Evolutionary conservation across 2,113 vertebrate species (phyloP).

Genomic region (Cyanoderma ruficeps): DNA sequence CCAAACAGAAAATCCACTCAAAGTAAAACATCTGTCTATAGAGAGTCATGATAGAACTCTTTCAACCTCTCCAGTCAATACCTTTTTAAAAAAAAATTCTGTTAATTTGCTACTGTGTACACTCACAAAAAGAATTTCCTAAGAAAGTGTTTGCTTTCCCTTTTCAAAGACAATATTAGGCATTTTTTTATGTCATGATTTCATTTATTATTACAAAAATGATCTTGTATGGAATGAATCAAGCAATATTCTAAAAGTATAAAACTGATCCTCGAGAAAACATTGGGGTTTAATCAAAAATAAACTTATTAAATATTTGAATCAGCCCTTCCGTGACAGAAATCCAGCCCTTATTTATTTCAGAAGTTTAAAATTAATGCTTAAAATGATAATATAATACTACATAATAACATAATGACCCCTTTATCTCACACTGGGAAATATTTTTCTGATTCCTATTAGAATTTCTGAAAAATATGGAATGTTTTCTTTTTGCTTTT

Average conservation of each 20-base stretch:
- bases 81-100: accelerated
- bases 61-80: background rate
- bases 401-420: background rate
- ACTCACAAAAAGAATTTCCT: background rate
- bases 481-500: background rate
- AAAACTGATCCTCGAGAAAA: background rate
- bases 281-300: background rate
- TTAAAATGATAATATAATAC: background rate
- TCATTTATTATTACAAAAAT: background rate
- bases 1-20: constrained; percentile 2
- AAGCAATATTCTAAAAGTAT: background rate
- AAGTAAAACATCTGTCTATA: background rate
- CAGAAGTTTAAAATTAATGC: background rate
- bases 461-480: background rate
- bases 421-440: background rate
- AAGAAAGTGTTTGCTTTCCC: background rate
- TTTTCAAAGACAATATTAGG: background rate
- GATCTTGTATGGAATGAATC: background rate
- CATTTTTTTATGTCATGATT: background rate
- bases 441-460: background rate
- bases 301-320: background rate
- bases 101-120: background rate
- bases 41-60: background rate
- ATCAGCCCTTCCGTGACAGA: background rate
- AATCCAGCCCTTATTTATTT: background rate